Evolutionary conservation across 2,797 vertebrate species (phyloP).

Genomic region (Scyliorhinus canicula): DNA sequence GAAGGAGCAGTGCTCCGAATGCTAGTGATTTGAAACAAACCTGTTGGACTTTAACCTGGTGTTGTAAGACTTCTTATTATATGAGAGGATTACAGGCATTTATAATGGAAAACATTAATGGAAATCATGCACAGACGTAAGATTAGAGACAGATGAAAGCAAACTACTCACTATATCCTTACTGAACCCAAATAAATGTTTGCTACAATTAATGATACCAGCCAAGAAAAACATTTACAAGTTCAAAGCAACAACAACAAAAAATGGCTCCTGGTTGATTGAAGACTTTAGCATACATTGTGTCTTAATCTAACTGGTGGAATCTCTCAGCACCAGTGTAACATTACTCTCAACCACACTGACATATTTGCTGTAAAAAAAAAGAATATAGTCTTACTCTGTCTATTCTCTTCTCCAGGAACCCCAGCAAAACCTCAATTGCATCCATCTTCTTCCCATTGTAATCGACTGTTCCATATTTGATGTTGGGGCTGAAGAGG

Average conservation of each 20-base stretch:
- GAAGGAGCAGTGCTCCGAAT: too few species aligned
- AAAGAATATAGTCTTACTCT: constrained; percentile 65
- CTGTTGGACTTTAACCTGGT: too few species aligned
- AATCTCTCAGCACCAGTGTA: not conserved
- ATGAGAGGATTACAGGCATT: not conserved
- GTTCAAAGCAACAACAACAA: not conserved
- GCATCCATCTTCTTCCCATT: constrained; percentile 84
- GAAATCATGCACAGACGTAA: not conserved
- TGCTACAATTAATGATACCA: not conserved
- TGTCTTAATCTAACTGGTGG: not conserved
- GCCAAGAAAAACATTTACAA: not conserved
- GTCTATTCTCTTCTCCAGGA: constrained; percentile 97
- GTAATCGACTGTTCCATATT: constrained; percentile 70
- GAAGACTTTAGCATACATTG: not conserved
- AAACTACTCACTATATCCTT: not conserved
- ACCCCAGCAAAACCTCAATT: constrained; percentile 76
- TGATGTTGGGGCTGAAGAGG: constrained; percentile 74
- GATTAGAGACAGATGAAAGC: not conserved
- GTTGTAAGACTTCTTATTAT: too few species aligned
- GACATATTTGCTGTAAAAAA: not conserved
- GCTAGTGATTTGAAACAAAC: too few species aligned
- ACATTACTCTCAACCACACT: not conserved
- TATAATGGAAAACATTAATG: not conserved
- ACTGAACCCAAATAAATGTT: not conserved
- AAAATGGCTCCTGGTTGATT: not conserved